phyloP scores from a whole-genome alignment of 1,140 invertebrate genomes.

The Fopius arisanus region DNA sequence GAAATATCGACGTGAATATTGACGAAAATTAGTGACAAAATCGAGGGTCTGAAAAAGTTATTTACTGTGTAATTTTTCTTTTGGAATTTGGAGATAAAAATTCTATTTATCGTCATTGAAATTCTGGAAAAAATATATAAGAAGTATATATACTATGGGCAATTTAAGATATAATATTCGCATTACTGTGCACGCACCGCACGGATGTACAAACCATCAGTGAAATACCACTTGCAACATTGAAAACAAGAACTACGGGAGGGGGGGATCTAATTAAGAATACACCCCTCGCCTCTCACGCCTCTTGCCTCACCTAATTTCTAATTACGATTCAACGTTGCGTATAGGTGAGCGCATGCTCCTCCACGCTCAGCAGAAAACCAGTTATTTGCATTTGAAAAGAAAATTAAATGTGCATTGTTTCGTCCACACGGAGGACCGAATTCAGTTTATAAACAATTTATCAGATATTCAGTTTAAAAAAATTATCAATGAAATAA shows the following conservation, averaged over 20 bases:
- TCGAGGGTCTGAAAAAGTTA: too few species aligned
- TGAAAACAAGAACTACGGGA: neutral
- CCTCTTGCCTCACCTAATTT: conserved; percentile 36
- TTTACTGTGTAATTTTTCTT: too few species aligned
- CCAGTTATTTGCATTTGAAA: conserved; percentile 17
- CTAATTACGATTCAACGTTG: conserved; percentile 36
- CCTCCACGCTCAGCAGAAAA: conserved; percentile 6
- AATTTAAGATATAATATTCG: too few species aligned
- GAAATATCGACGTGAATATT: too few species aligned
- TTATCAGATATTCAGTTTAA: too few species aligned
- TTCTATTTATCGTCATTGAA: too few species aligned
- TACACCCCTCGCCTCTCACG: conserved; percentile 18
- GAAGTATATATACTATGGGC: too few species aligned
- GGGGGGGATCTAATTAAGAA: conserved; percentile 31
- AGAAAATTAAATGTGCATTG: conserved; percentile 10
- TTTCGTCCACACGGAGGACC: neutral
- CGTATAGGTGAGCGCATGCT: conserved; percentile 20
- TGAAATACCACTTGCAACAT: neutral
- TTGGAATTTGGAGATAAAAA: too few species aligned
- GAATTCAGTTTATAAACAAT: neutral
- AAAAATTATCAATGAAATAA: too few species aligned
- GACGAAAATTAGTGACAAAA: too few species aligned
- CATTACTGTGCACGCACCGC: conserved; percentile 12
- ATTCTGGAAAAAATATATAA: too few species aligned
- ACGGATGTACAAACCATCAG: neutral